phyloP scores from a whole-genome alignment of 1,140 invertebrate species.

The Drosophila asahinai region DNA sequence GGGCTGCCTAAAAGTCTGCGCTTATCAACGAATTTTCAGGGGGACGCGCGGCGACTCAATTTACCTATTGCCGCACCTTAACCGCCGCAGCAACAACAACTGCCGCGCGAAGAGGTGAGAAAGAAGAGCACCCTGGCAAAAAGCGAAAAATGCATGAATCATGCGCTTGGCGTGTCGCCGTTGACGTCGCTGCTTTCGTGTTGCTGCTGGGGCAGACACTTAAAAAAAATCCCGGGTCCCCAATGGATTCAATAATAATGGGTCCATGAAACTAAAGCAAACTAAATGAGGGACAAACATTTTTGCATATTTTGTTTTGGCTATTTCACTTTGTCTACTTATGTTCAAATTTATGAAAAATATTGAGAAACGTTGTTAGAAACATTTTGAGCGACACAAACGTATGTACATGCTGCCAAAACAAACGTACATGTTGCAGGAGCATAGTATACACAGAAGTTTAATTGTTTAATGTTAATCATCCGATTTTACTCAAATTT shows the following conservation, averaged over 20 bases:
- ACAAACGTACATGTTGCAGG: no score
- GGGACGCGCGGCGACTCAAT: slow-evolving; percentile 42
- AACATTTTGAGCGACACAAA: no score
- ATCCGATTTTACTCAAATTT: no score
- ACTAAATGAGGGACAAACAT: no score
- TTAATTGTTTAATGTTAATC: no score
- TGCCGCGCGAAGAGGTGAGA: slow-evolving; percentile 16
- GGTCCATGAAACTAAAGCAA: neutral
- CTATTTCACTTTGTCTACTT: no score
- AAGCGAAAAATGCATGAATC: slow-evolving; percentile 65
- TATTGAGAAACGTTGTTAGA: no score
- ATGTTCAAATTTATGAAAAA: no score
- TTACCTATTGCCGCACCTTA: slow-evolving; percentile 65
- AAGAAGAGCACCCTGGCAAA: slow-evolving; percentile 34
- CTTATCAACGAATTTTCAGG: slow-evolving; percentile 62
- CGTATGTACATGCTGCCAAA: no score
- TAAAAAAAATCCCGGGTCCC: neutral
- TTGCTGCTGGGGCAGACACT: slow-evolving; percentile 20
- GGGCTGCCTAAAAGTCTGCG: slow-evolving; percentile 48
- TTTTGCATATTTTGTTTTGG: no score
- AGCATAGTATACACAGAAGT: no score
- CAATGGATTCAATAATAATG: neutral
- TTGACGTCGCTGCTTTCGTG: slow-evolving; percentile 18
- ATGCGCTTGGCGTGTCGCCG: slow-evolving; percentile 62
- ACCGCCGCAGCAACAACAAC: slow-evolving; percentile 3